A percentile compares a stretch with the other conserved stretches of the same genome.
Conservation (phyloP, 1,140 invertebrate species). For the Heterodera schachtii region DNA sequence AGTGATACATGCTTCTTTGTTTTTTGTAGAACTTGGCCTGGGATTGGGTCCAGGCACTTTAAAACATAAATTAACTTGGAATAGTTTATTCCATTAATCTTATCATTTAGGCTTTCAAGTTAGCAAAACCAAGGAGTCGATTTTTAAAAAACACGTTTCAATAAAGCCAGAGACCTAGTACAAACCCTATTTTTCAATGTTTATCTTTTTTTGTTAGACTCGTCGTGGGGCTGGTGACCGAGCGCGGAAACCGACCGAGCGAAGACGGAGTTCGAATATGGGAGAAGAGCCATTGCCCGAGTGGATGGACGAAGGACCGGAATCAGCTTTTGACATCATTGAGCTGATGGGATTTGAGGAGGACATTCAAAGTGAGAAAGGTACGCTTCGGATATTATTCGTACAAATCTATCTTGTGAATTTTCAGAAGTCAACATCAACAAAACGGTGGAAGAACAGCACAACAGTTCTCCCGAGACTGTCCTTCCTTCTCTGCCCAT, state of each 20-base stretch:
- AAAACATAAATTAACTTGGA: too few relatives aligned
- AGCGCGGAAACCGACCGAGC: not conserved
- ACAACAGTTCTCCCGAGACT: not conserved
- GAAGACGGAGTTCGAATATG: constrained; percentile 16
- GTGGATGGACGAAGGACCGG: constrained; percentile 44
- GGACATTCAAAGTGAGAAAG: constrained; percentile 9
- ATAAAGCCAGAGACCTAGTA: too few relatives aligned
- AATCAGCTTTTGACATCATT: constrained; percentile 39
- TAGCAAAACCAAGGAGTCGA: too few relatives aligned
- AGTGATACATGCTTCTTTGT: not conserved
- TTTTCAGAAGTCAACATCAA: too few relatives aligned
- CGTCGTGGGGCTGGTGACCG: constrained; percentile 13
- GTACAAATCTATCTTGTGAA: too few relatives aligned
- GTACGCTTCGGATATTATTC: not conserved
- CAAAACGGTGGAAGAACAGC: not conserved
- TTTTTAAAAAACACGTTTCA: too few relatives aligned
- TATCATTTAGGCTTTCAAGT: too few relatives aligned
- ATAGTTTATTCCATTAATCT: too few relatives aligned
- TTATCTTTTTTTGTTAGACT: not conserved
- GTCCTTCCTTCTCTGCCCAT: too few relatives aligned
- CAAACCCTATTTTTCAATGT: too few relatives aligned
- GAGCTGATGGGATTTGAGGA: constrained; percentile 45
- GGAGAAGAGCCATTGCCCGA: constrained; percentile 33
- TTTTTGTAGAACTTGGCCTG: too few relatives aligned
- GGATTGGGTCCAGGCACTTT: too few relatives aligned